Percentiles rank a stretch among this genome's conserved stretches.
phyloP scores from a whole-genome alignment of 1,140 invertebrate species.

The Branchinecta lynchi region DNA sequence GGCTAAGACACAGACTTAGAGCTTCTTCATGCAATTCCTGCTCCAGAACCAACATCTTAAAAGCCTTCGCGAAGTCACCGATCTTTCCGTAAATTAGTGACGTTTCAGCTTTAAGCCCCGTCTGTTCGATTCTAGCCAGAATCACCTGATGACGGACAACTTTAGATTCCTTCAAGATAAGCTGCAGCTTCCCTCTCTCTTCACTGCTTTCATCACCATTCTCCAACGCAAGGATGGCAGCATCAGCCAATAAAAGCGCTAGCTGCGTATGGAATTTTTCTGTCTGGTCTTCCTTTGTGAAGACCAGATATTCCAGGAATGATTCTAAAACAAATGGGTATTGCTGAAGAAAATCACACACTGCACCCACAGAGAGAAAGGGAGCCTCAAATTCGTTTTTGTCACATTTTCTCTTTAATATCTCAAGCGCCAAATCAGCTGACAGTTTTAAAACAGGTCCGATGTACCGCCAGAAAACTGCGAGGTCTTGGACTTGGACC shows the following conservation, averaged over 20 bases:
- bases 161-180: not conserved
- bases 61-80: not conserved
- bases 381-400: not conserved
- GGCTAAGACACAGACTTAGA: not conserved
- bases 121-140: not conserved
- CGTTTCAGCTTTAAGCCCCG: not conserved
- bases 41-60: not conserved
- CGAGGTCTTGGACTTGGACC: too few species aligned
- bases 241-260: not conserved
- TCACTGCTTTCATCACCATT: not conserved
- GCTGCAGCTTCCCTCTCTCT: not conserved
- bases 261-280: slow-evolving; percentile 10
- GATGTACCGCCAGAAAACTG: not conserved
- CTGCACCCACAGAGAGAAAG: not conserved
- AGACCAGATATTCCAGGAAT: slow-evolving; percentile 13
- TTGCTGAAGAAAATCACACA: slow-evolving; percentile 8
- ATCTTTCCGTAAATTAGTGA: not conserved
- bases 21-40: not conserved
- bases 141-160: not conserved
- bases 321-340: not conserved
- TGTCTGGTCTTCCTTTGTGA: not conserved
- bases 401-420: not conserved
- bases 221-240: not conserved
- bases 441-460: not conserved
- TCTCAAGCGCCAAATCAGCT: not conserved